These are phyloP conservation scores for Eueremaeus valkanovi DNA, from an alignment of 2,888 invertebrate species.

Conservation along the genomic window DNA sequence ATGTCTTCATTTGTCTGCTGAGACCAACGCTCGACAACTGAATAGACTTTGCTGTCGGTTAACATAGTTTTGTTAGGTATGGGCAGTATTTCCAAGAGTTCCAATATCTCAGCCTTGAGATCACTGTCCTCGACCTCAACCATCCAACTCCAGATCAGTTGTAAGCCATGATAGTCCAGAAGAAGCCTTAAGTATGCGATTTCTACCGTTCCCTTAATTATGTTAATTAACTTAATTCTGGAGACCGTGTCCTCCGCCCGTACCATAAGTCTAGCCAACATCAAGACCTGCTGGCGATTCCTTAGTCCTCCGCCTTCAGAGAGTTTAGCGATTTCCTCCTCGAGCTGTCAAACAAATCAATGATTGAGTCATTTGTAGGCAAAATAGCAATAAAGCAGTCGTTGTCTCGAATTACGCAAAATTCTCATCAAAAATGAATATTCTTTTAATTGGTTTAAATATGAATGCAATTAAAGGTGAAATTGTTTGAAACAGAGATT, in stretches of 20 bases:
- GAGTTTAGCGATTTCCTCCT: slow-evolving; percentile 81
- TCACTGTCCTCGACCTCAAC: slow-evolving; percentile 59
- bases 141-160: slow-evolving; percentile 90
- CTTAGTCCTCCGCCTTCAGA: slow-evolving; percentile 69
- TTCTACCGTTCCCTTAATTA: slow-evolving; percentile 62
- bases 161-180: slow-evolving; percentile 77
- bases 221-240: slow-evolving; percentile 64
- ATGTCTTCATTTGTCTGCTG: slow-evolving; percentile 16
- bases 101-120: slow-evolving; percentile 62
- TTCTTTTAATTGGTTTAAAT: background rate
- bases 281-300: slow-evolving; percentile 83
- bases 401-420: background rate
- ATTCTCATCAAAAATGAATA: too few species aligned
- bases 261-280: slow-evolving; percentile 84
- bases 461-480: background rate
- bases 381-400: background rate
- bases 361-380: background rate
- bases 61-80: slow-evolving; percentile 90
- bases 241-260: slow-evolving; percentile 77
- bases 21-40: slow-evolving; percentile 79
- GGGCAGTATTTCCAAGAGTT: slow-evolving; percentile 76
- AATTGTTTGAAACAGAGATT: background rate
- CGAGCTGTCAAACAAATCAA: slow-evolving; percentile 60
- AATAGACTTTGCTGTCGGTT: slow-evolving; percentile 82
- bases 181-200: slow-evolving; percentile 62